Evolutionary conservation across 1,140 invertebrate genomes (phyloP).

Genomic region (Pachypeltis micranthus): DNA sequence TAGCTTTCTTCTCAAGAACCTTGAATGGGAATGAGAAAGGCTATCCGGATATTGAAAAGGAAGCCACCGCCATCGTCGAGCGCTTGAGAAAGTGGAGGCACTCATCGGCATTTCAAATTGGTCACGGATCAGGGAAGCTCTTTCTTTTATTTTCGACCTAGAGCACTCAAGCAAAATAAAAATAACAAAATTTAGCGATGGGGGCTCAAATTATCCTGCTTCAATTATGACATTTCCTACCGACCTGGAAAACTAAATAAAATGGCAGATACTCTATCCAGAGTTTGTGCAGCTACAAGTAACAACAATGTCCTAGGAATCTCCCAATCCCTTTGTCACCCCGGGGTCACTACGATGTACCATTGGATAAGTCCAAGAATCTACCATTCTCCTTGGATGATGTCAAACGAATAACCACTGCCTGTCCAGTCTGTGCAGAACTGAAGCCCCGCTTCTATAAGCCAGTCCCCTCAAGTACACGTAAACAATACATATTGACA

Average conservation of each 20-base stretch:
- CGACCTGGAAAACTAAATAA: conserved; percentile 5
- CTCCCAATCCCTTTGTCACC: conserved; percentile 25
- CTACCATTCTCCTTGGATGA: conserved; percentile 26
- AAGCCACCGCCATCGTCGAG: background rate
- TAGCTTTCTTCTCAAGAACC: background rate
- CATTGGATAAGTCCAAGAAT: conserved; percentile 26
- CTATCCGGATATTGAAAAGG: background rate
- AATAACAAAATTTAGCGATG: too few relatives aligned
- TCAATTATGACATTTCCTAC: conserved; percentile 11
- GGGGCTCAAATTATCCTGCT: conserved; percentile 4
- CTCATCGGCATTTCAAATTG: background rate
- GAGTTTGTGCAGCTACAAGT: conserved; percentile 8
- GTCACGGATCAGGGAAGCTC: background rate
- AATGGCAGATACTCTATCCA: conserved; percentile 1
- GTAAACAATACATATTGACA: conserved; percentile 25
- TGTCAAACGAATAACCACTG: conserved; percentile 19
- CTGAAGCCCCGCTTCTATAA: conserved; percentile 23
- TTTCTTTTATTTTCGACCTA: too few relatives aligned
- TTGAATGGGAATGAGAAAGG: background rate
- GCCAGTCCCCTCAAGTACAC: conserved; percentile 18
- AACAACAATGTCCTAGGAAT: conserved; percentile 12
- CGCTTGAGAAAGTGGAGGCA: background rate
- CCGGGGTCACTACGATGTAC: conserved; percentile 25
- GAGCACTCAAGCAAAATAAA: too few relatives aligned
- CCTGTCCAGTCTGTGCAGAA: conserved; percentile 21